Evolutionary conservation across 2,797 vertebrate species (phyloP), one percentile per base, ranked within the genome.

Genomic region (Remorina albescens): DNA sequence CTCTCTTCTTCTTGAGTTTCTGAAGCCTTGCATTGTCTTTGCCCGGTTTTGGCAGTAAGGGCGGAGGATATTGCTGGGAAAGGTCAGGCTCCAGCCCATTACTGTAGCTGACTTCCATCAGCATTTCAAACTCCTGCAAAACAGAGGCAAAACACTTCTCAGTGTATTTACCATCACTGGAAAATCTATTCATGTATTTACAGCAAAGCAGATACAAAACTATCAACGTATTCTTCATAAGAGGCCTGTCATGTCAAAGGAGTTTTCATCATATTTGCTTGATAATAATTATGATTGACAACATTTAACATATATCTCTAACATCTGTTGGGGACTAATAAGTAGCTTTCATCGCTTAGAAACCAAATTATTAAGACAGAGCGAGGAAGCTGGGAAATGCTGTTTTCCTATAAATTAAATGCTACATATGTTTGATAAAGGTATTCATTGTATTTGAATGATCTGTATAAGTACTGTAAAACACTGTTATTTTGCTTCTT

Each of bases 1-100:
- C 89, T 0, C 95, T 93, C 89, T 96, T 97, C 88, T 96, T 96
- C 86, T 98, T 92, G 18, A 99, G 94, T 64, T 94, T 96, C 91
- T 98, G 97, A 55, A 99, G 94, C 21, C 93, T 90, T 2, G 93
- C 91, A 41, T 98, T 98, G 91, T 98, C 96, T 84, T 96, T 97
- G 28, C 95, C 90, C 0, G 97, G 97, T 87, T 99, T 99, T 13
- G 97, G 97, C 1, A 96, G 86, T 46, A 97, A 86, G 13, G 97
- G 96, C 0, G 97, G 97, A 37, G 95, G 93, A 15, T 92, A 89
- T 78, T 94, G 94, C 79, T 84, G 94, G 79, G 76, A 76, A 78
- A 42, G 71, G 71, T 92, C 95, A 58, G 80, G 74, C 67, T 94
- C 92, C 70, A 91, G 80, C 65, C 90, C 88, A 13, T 92, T 91